Conservation (phyloP, 2,113 vertebrate species). For the Xenus cinereus region DNA sequence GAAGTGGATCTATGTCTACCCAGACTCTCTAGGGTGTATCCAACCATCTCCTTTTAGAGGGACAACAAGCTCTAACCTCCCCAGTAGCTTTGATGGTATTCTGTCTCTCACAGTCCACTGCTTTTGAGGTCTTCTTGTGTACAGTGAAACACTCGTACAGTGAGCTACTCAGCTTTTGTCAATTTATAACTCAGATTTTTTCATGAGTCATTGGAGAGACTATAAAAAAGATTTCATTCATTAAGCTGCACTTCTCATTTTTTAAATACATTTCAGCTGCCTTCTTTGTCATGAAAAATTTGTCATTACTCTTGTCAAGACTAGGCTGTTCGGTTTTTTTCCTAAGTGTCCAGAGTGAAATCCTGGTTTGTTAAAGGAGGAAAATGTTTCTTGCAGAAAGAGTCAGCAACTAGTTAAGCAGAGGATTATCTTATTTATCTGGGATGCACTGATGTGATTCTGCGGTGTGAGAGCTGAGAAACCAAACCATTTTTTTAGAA, state of each 20-base stretch:
- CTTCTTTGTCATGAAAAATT: background rate
- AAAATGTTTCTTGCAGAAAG: background rate
- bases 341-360: background rate
- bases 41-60: background rate
- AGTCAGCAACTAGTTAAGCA: background rate
- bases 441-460: background rate
- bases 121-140: background rate
- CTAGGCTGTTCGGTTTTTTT: background rate
- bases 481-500: background rate
- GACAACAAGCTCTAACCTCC: background rate
- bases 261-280: background rate
- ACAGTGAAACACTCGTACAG: accelerated
- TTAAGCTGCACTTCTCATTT: background rate
- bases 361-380: background rate
- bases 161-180: background rate
- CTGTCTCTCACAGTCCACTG: background rate
- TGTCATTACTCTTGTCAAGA: background rate
- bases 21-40: background rate
- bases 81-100: background rate
- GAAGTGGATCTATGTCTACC: background rate
- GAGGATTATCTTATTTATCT: background rate
- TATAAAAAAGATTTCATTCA: background rate
- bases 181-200: background rate
- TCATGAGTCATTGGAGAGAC: background rate
- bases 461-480: background rate